These are phyloP conservation scores for Bettongia penicillata DNA, from an alignment of 2,113 vertebrate species.

Conservation along the genomic window DNA sequence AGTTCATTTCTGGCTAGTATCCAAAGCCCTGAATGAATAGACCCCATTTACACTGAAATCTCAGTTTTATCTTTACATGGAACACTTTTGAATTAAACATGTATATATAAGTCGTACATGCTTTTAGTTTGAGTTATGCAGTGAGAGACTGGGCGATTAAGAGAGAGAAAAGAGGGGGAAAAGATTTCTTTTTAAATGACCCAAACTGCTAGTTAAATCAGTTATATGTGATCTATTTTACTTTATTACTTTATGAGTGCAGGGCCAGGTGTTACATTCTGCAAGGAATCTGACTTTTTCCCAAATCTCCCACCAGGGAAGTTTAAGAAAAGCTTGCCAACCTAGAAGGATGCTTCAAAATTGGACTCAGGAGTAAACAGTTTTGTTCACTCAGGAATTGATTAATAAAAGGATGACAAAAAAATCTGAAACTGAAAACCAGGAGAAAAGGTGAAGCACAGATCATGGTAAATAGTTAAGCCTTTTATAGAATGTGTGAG, in stretches of 20 bases:
- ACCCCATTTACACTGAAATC: slow-evolving; percentile 72
- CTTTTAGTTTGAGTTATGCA: slow-evolving; percentile 53
- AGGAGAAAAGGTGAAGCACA: slow-evolving; percentile 59
- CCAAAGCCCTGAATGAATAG: slow-evolving; percentile 66
- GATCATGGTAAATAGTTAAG: slow-evolving; percentile 48
- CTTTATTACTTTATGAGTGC: slow-evolving; percentile 46
- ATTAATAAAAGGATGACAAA: slow-evolving; percentile 60
- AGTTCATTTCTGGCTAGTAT: slow-evolving; percentile 54
- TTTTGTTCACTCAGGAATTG: slow-evolving; percentile 64
- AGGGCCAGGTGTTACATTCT: slow-evolving; percentile 50
- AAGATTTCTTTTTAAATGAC: background rate
- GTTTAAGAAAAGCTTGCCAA: slow-evolving; percentile 56
- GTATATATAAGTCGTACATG: slow-evolving; percentile 41
- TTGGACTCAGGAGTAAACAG: slow-evolving; percentile 51
- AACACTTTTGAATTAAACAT: slow-evolving; percentile 71
- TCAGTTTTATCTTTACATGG: slow-evolving; percentile 58
- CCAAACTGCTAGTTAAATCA: slow-evolving; percentile 26
- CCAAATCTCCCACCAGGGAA: slow-evolving; percentile 46
- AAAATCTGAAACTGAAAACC: slow-evolving; percentile 64
- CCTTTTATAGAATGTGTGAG: slow-evolving; percentile 63
- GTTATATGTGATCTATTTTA: slow-evolving; percentile 27
- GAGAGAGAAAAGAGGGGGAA: slow-evolving; percentile 56
- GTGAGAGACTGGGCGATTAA: slow-evolving; percentile 49
- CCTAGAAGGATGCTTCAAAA: slow-evolving; percentile 51
- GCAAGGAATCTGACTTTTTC: slow-evolving; percentile 42